Evolutionary conservation across 2,888 invertebrate species (phyloP).

Genomic region (Nematopogon swammerdamellus): DNA sequence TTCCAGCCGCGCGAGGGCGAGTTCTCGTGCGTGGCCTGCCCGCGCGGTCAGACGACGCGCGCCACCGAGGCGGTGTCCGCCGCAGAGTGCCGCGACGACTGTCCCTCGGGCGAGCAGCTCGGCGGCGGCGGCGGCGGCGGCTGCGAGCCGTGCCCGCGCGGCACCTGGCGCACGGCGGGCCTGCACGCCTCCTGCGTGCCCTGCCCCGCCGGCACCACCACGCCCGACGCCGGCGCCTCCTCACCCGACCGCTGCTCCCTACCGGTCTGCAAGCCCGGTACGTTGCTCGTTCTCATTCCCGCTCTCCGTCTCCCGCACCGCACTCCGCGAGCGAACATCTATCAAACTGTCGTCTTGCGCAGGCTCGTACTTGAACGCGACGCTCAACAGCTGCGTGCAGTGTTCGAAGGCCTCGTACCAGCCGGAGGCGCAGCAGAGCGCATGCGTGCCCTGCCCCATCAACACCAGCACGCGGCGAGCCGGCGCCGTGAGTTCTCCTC

Average conservation of each 20-base stretch:
- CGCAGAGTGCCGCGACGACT: conserved; percentile 89
- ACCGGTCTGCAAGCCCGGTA: conserved; percentile 79
- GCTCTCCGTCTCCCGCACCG: not conserved
- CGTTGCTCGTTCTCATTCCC: conserved; percentile 6
- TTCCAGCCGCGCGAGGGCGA: conserved; percentile 90
- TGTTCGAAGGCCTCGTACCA: conserved; percentile 92
- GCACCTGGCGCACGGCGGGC: conserved; percentile 82
- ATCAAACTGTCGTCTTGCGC: not conserved
- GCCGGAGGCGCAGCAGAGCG: conserved; percentile 82
- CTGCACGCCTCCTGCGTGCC: conserved; percentile 83
- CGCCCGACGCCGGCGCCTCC: conserved; percentile 78
- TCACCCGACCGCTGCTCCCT: conserved; percentile 89
- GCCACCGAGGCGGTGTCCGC: conserved; percentile 85
- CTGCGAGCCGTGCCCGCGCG: conserved; percentile 89
- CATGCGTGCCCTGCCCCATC: conserved; percentile 83
- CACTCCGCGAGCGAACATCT: too few species aligned
- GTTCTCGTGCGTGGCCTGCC: conserved; percentile 84
- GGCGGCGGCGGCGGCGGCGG: conserved; percentile 85
- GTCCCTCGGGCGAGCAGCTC: conserved; percentile 77
- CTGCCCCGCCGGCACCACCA: conserved; percentile 89
- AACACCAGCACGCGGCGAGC: conserved; percentile 84
- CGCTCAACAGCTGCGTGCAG: conserved; percentile 78
- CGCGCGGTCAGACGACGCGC: conserved; percentile 87
- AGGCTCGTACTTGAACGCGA: conserved; percentile 83
- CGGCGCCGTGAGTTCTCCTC: conserved; percentile 80